phyloP scores from a whole-genome alignment of 2,797 vertebrate species.

The Eospalax fontanierii region DNA sequence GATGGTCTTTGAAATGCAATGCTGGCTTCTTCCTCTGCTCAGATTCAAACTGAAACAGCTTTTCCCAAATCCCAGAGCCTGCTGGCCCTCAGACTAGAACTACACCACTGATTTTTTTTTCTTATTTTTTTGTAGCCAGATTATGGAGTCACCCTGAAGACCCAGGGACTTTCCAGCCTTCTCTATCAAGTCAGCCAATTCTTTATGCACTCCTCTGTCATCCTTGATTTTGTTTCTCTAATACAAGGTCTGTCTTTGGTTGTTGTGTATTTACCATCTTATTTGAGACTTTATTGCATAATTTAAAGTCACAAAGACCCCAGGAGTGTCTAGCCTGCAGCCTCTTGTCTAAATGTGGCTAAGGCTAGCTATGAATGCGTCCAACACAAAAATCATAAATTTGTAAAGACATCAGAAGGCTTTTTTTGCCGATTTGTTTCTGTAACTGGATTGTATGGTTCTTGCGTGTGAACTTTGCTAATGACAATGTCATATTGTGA shows the following conservation, averaged over 20 bases:
- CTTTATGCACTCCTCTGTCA: not conserved
- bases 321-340: no score
- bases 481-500: not conserved
- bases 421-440: not conserved
- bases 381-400: not conserved
- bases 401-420: not conserved
- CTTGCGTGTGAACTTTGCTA: not conserved
- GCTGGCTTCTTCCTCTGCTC: not conserved
- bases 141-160: not conserved
- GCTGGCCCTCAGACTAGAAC: not conserved
- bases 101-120: not conserved
- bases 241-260: not conserved
- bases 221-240: not conserved
- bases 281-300: not conserved
- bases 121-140: not conserved
- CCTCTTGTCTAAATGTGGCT: not conserved
- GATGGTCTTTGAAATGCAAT: not conserved
- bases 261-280: not conserved
- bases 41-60: not conserved
- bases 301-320: not conserved
- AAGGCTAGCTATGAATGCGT: not conserved
- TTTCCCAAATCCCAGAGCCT: conserved; percentile 11
- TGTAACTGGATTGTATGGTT: not conserved
- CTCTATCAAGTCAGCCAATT: not conserved
- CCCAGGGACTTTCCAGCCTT: not conserved